Evolutionary conservation across 2,888 invertebrate genomes (phyloP).

Genomic region (Metallyticus violacea): DNA sequence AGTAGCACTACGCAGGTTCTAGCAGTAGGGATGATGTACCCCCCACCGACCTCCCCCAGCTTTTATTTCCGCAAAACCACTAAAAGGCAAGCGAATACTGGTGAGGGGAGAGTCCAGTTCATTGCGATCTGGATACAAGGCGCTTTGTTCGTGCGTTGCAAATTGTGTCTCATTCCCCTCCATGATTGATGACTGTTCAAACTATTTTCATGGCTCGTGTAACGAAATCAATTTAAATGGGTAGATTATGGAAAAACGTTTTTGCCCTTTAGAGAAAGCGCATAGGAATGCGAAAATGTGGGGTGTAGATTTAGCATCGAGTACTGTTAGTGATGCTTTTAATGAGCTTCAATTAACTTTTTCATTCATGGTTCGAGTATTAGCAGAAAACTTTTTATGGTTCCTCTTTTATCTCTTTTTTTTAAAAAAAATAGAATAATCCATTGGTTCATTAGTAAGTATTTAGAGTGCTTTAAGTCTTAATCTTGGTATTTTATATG

Average conservation of each 20-base stretch:
- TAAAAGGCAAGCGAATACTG: background rate
- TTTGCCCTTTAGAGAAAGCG: background rate
- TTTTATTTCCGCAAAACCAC: background rate
- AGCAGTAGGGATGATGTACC: background rate
- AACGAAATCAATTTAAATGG: constrained; percentile 13
- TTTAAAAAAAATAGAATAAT: too few relatives aligned
- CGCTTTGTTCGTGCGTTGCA: constrained; percentile 8
- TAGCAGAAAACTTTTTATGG: background rate
- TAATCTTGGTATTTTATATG: too few relatives aligned
- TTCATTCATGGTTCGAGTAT: background rate
- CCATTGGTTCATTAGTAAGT: too few relatives aligned
- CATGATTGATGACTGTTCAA: constrained; percentile 12
- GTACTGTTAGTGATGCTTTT: background rate
- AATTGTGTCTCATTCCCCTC: constrained; percentile 1
- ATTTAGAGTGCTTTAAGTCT: too few relatives aligned
- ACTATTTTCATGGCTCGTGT: constrained; percentile 15
- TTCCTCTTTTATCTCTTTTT: background rate
- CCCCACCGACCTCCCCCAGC: too few relatives aligned
- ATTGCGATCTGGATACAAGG: background rate
- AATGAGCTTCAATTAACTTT: background rate
- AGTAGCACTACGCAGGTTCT: background rate
- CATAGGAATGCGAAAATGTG: background rate
- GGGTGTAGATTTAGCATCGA: background rate
- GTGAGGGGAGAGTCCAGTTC: background rate
- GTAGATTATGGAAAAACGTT: constrained; percentile 3